phyloP scores from a whole-genome alignment of 2,113 vertebrate species.

The Acrocephalus kingi region DNA sequence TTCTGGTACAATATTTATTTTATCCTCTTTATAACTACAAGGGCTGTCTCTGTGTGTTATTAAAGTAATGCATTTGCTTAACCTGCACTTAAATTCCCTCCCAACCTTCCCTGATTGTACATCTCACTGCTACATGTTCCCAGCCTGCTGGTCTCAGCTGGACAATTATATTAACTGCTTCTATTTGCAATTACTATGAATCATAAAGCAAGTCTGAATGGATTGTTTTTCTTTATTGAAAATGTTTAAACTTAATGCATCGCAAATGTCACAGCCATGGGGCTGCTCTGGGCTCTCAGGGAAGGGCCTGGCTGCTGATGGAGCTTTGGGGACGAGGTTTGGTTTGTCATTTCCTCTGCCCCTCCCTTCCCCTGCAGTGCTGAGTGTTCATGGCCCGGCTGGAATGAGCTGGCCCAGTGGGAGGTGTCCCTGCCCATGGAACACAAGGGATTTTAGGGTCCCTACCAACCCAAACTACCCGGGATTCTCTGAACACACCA shows the following conservation, averaged over 20 bases:
- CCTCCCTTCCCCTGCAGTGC: rapidly evolving
- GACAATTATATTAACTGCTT: conserved; percentile 67
- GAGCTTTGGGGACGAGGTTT: rapidly evolving
- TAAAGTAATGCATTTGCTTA: conserved; percentile 73
- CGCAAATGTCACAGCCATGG: conserved; percentile 17
- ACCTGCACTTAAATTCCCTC: conserved; percentile 64
- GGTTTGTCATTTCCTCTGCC: neutral
- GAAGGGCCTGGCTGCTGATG: neutral
- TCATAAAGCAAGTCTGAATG: conserved; percentile 39
- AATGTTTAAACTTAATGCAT: conserved; percentile 69
- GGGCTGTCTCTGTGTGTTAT: conserved; percentile 65
- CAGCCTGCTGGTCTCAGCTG: conserved; percentile 29
- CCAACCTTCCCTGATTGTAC: conserved; percentile 48
- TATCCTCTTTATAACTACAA: conserved; percentile 65
- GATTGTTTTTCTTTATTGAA: conserved; percentile 69
- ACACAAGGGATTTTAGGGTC: neutral
- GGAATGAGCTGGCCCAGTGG: rapidly evolving
- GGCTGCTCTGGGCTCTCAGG: neutral
- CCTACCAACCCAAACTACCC: neutral
- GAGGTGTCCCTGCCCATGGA: neutral
- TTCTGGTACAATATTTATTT: conserved; percentile 77
- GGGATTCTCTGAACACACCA: neutral
- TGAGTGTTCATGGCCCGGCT: neutral
- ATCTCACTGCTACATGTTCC: conserved; percentile 55
- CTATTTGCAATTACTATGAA: conserved; percentile 68